Base-by-base conservation (phyloP, 2,888 invertebrate species). In the Pandemis corylana region DNA sequence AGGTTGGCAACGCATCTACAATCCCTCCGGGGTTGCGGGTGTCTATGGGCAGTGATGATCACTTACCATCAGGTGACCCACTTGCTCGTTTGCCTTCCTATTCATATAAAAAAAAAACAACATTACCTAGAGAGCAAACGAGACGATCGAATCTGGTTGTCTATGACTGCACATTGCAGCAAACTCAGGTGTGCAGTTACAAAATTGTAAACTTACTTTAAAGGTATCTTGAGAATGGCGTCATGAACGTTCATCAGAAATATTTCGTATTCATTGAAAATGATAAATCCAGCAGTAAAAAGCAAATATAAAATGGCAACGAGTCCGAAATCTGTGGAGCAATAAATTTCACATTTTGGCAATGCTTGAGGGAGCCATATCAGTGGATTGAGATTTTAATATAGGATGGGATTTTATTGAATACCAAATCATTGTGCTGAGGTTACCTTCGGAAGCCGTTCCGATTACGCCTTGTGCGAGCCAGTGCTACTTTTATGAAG, bases 201-300 rank as follows among this genome's bases (percentile, higher is more conserved):
- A 12, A 10, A 36, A 46, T 12, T 46, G 46, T 12, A 46, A 46
- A 46, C 46, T 46, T 46, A 28, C 28, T 12, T 59, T 12, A 59
- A 28, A 59, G n/a, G 5, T 59, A 59, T 20, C 5, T 59, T 5
- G 20, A 12, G 59, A 59, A 59, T 28, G 0, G 7, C 28, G 5
- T 10, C 28, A 59, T 28, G 28, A 59, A 59, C 10, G 59, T 28
- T 28, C 59, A 59, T 59, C 59, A 28, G 59, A 59, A 68, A 59
- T 7, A 59, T 68, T 68, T 28, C 56, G 42, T 68, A 68, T 68
- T 59, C 68, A 68, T 68, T 59, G 59, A 56, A 68, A 59, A 68
- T 13, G 9, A 68, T 68, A n/a, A 66, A 44, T 44, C 15, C 28
- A 20, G 42, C 44, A 42, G 44, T 68, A 68, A 68, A 56, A 68